Conservation (phyloP, 2,797 vertebrate genomes). For the Arrhamphus sclerolepis region DNA sequence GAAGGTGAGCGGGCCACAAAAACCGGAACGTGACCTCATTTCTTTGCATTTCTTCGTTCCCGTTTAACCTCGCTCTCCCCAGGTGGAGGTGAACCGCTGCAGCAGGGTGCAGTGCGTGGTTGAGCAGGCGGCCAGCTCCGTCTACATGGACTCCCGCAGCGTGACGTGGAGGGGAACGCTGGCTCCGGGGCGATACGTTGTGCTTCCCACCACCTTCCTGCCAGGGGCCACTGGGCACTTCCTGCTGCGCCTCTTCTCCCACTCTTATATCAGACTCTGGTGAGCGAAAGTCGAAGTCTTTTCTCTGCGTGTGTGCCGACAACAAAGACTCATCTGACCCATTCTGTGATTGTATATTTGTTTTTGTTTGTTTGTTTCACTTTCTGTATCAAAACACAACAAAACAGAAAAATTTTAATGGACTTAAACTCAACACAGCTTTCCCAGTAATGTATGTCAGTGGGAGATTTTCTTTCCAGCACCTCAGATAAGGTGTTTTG, state of each 20-base stretch:
- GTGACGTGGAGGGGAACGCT: conserved; percentile 78
- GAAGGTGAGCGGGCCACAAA: conserved; percentile 65
- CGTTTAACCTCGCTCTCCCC: neutral
- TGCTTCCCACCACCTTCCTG: conserved; percentile 85
- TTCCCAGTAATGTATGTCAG: no score
- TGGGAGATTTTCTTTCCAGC: no score
- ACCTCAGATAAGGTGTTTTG: no score
- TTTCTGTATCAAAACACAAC: no score
- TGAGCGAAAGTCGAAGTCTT: conserved; percentile 46
- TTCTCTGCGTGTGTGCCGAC: no score
- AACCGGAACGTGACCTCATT: rapidly evolving
- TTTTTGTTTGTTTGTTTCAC: no score
- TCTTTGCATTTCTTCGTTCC: neutral
- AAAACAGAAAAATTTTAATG: no score
- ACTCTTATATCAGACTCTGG: conserved; percentile 75
- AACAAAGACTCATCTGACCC: no score
- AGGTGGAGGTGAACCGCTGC: conserved; percentile 86
- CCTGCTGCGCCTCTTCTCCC: conserved; percentile 82
- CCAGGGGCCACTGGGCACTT: conserved; percentile 78
- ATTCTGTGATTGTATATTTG: no score
- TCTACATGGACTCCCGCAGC: conserved; percentile 87
- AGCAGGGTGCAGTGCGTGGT: conserved; percentile 80
- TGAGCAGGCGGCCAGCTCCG: conserved; percentile 82
- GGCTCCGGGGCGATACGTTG: conserved; percentile 75
- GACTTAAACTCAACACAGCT: no score